phyloP scores from a whole-genome alignment of 2,113 vertebrate genomes.

The Leucoraja erinaceus region DNA sequence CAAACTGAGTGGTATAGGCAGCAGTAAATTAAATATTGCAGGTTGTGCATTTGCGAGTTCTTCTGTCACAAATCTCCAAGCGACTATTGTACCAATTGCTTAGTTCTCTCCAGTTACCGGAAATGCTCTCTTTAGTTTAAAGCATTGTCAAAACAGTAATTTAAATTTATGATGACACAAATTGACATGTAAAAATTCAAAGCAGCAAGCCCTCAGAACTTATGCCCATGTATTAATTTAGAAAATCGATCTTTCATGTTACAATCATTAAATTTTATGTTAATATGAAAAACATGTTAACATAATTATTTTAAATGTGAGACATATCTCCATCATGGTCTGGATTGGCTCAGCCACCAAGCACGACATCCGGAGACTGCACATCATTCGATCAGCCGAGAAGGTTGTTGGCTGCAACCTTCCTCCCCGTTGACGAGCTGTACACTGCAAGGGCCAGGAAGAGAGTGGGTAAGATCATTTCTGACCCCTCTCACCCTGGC shows the following conservation, averaged over 20 bases:
- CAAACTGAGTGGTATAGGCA: not conserved
- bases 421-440: too few species aligned
- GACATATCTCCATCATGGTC: too few species aligned
- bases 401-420: too few species aligned
- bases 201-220: not conserved
- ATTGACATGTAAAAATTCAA: not conserved
- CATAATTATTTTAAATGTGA: not conserved
- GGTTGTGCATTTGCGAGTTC: not conserved
- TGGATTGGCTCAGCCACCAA: too few species aligned
- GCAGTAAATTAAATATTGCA: not conserved
- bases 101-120: too few species aligned
- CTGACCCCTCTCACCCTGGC: too few species aligned
- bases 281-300: not conserved
- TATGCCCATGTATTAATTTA: not conserved
- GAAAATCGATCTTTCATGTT: not conserved
- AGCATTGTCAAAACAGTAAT: not conserved
- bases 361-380: too few species aligned
- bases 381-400: too few species aligned
- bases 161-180: not conserved
- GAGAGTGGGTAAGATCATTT: too few species aligned
- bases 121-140: not conserved
- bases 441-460: too few species aligned
- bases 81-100: not conserved
- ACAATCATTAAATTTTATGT: not conserved
- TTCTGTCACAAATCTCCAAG: not conserved